phyloP scores from a whole-genome alignment of 2,888 invertebrate genomes.

The Hybos culiciformis region DNA sequence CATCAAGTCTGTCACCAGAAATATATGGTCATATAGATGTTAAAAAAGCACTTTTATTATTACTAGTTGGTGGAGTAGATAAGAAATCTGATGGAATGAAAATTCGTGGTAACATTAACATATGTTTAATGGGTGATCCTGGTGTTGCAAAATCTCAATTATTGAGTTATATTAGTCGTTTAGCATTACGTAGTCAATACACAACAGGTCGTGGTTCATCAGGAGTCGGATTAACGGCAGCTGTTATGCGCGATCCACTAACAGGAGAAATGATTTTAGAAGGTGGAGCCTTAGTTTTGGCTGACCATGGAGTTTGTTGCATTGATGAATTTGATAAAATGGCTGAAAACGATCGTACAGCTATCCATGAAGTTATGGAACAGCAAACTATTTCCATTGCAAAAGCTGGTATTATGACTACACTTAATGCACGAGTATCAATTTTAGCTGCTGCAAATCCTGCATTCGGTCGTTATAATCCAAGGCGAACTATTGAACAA shows the following conservation, averaged over 20 bases:
- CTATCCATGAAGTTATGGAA: slow-evolving; percentile 98
- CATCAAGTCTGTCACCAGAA: slow-evolving; percentile 91
- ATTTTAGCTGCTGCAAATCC: slow-evolving; percentile 99
- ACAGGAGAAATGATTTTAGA: slow-evolving; percentile 97
- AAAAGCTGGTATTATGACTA: slow-evolving; percentile 98
- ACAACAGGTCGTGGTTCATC: slow-evolving; percentile 94
- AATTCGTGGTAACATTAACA: slow-evolving; percentile 92
- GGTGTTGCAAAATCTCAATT: slow-evolving; percentile 99
- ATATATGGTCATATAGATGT: slow-evolving; percentile 97
- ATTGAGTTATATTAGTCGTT: slow-evolving; percentile 82
- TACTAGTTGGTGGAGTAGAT: slow-evolving; percentile 87
- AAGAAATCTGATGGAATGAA: slow-evolving; percentile 89
- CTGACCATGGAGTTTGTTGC: slow-evolving; percentile 95
- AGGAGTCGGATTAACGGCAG: slow-evolving; percentile 97
- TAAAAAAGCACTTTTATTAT: slow-evolving; percentile 86
- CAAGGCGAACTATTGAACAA: slow-evolving; percentile 86
- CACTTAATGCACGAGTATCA: slow-evolving; percentile 91
- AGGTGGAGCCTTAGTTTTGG: slow-evolving; percentile 91
- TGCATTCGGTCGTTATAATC: slow-evolving; percentile 95
- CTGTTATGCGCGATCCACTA: slow-evolving; percentile 92
- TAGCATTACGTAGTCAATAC: slow-evolving; percentile 88
- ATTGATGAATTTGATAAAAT: slow-evolving; percentile 99
- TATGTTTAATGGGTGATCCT: slow-evolving; percentile 99
- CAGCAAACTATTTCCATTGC: slow-evolving; percentile 99
- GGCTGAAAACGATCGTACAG: slow-evolving; percentile 88